These are phyloP conservation scores for Lingula anatina DNA, from an alignment of 2,888 invertebrate species.

Conservation along the genomic window DNA sequence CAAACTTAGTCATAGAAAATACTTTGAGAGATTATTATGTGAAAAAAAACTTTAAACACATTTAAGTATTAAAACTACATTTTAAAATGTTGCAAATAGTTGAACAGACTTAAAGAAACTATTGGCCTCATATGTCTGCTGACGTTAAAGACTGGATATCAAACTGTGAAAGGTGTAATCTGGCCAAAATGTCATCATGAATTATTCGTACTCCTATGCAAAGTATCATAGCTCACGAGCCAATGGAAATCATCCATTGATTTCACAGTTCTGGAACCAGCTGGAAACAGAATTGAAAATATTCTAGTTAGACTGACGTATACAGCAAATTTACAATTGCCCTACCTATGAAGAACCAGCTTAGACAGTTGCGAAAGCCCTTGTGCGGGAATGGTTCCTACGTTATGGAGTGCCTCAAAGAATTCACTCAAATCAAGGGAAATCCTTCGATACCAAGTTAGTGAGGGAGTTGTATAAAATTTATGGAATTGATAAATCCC, in stretches of 20 bases:
- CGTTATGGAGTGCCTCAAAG: slow-evolving; percentile 16
- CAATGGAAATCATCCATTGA: slow-evolving; percentile 19
- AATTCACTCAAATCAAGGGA: slow-evolving; percentile 17
- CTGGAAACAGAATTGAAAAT: slow-evolving; percentile 13
- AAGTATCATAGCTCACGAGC: slow-evolving; percentile 10
- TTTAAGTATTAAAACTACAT: too few relatives aligned
- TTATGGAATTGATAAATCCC: slow-evolving; percentile 12
- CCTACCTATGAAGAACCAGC: slow-evolving; percentile 15
- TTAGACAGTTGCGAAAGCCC: slow-evolving; percentile 12
- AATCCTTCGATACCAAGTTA: slow-evolving; percentile 13
- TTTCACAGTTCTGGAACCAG: slow-evolving; percentile 15
- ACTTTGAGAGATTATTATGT: too few relatives aligned
- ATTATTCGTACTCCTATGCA: slow-evolving; percentile 4
- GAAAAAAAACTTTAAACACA: too few relatives aligned
- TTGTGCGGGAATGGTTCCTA: slow-evolving; percentile 16
- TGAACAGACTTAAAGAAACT: too few relatives aligned
- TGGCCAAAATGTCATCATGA: slow-evolving; percentile 6
- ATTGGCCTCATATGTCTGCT: slow-evolving; percentile 15
- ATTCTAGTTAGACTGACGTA: slow-evolving; percentile 19
- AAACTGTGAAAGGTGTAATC: slow-evolving; percentile 15
- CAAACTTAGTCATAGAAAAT: too few relatives aligned
- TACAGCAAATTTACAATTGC: slow-evolving; percentile 19
- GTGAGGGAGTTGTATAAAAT: slow-evolving; percentile 12
- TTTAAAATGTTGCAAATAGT: too few relatives aligned
- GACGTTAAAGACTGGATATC: slow-evolving; percentile 11